Percentiles rank a stretch among this genome's conserved stretches.
Conservation (phyloP, 2,888 invertebrate genomes). For the Eledone cirrhosa region DNA sequence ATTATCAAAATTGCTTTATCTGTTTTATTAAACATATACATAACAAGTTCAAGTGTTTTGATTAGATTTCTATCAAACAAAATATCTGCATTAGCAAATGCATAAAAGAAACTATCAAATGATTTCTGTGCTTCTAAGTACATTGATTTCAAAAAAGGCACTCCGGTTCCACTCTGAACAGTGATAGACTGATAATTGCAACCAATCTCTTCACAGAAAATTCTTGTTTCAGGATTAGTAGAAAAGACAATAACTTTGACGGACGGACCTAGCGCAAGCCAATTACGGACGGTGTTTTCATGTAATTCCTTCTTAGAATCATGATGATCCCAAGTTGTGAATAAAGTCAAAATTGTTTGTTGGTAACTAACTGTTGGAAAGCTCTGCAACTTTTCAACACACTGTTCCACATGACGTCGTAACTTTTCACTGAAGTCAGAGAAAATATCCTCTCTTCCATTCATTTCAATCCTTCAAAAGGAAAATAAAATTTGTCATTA, state of each 20-base stretch:
- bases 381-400: neutral
- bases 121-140: conserved; percentile 46
- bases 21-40: conserved; percentile 28
- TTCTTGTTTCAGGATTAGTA: conserved; percentile 36
- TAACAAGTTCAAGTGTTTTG: conserved; percentile 39
- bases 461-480: conserved; percentile 16
- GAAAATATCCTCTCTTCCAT: neutral
- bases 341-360: conserved; percentile 43
- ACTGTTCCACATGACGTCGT: neutral
- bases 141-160: conserved; percentile 56
- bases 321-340: conserved; percentile 48
- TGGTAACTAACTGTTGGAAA: neutral
- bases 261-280: conserved; percentile 45
- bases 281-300: conserved; percentile 49
- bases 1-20: conserved; percentile 40
- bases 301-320: conserved; percentile 44
- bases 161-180: conserved; percentile 34
- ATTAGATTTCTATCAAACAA: conserved; percentile 47
- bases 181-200: conserved; percentile 47
- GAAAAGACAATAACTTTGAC: conserved; percentile 48
- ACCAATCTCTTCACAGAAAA: conserved; percentile 41
- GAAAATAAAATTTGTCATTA: neutral
- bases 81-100: conserved; percentile 56
- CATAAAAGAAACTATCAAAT: conserved; percentile 50
- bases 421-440: conserved; percentile 21